Conservation (phyloP, 37 sponge, comb jelly and placozoan species). For the Axinella damicornis region DNA sequence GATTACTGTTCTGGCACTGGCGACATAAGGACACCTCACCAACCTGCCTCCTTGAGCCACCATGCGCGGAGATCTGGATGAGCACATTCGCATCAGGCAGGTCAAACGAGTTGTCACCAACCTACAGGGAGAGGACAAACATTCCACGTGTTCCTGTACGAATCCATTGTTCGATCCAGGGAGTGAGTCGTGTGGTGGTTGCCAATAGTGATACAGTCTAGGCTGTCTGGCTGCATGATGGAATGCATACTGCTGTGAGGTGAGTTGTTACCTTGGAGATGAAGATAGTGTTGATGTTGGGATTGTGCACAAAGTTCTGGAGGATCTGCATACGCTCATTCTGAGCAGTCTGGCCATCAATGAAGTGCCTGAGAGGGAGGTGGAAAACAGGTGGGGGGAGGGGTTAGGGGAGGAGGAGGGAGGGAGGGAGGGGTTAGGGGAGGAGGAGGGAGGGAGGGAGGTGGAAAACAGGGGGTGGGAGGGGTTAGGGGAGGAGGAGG, state of each 20-base stretch:
- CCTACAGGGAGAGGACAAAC: constrained; percentile 51
- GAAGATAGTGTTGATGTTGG: constrained; percentile 87
- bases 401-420: background rate
- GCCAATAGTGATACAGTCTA: too few species aligned
- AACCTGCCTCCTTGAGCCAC: constrained; percentile 97
- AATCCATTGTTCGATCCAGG: too few species aligned
- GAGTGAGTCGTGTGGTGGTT: too few species aligned
- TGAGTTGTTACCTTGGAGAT: constrained; percentile 87
- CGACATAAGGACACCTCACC: background rate
- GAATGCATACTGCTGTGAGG: too few species aligned
- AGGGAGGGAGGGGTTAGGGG: background rate
- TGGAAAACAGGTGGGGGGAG: background rate
- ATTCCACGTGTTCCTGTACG: too few species aligned
- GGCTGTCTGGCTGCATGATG: too few species aligned
- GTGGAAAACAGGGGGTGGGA: background rate
- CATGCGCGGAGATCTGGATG: constrained; percentile 98
- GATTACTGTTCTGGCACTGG: too few species aligned
- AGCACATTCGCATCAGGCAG: constrained; percentile 98
- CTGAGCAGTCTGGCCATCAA: constrained; percentile 94
- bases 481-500: background rate
- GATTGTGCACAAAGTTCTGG: constrained; percentile 94
- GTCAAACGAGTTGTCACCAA: constrained; percentile 99
- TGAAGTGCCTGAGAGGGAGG: constrained; percentile 75
- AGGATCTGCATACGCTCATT: constrained; percentile 89
- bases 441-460: background rate